Base-by-base conservation (phyloP, 1,140 invertebrate genomes). In the Cotesia typhae region DNA sequence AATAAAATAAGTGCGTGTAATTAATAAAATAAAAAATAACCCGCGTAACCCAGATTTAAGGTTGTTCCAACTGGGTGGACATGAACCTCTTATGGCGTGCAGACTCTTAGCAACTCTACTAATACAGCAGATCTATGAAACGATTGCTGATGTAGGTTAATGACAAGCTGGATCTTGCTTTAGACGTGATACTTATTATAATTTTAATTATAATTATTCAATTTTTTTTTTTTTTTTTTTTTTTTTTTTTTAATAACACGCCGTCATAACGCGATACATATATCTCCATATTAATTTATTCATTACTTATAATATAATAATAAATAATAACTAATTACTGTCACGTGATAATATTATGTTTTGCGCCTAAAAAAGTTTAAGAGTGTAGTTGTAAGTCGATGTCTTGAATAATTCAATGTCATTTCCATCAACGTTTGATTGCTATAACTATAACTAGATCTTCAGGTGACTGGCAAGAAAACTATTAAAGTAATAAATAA, bases 81-180 rank as follows among this genome's bases (percentile, higher is more conserved):
- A 64, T 64, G 10, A 69, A 60, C 53, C 52, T 72, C 60, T 71
- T 17, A 64, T 55, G 6, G 64, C 70, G 63, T 72, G 70, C 70
- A 66, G 52, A 67, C 63, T 53, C 70, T 72, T 28, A 28, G 28
- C 1, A 28, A 28, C 28, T 28, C 10, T 47, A 47, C 52, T 53
- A n/a, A 38, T 51, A 57, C 60, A 38, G 65, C 67, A 72, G 70
- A 72, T 72, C 70, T 72, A 61, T 37, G 59, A 41, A 53, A 72
- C 57, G 70, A 72, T 72, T 72, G 63, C 37, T 28, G 63, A 72
- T 72, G 64, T 72, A 72, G 70, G 70, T 72, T 72, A 72, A 72
- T 72, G 70, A 72, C 63, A 59, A 72, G 53, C 51, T 71, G 63
- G 51, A 71, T 71, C 14, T 71, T 72, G 70, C 53, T 37, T 66